Base-by-base conservation (phyloP, 2,113 vertebrate species). In the Dipodomys ordii region DNA sequence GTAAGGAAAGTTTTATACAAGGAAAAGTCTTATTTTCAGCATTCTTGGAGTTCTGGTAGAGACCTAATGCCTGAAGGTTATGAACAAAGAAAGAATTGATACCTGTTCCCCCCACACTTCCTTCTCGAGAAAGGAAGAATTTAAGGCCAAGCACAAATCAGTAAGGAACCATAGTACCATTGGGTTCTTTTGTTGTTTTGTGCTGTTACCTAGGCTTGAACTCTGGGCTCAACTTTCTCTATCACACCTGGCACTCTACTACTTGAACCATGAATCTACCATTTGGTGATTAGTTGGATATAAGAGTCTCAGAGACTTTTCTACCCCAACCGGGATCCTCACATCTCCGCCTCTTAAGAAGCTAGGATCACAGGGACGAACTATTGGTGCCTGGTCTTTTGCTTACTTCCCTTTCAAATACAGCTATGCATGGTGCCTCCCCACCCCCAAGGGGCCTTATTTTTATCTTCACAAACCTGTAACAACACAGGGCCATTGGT, bases 401-500 rank as follows among this genome's bases (percentile, higher is more conserved):
- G 7, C 18, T 73, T 44, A 65, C 49, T 84, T 82, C 20, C 46
- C 4, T 86, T 74, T 87, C 64, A 90, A 73, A 83, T 53, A 73
- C 12, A 88, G 18, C 23, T 18, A 35, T 16, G 10, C 62, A 81
- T 3, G 62, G 67, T 9, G 69, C 28, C 35, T 39, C 39, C 39
- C 39, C 39, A 6, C 39, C 39, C 39, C 39, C 39, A 81, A 5
- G 62, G 67, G 12, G 69, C n/a, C 76, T 69, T 18, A 72, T 92
- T 95, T 67, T 80, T 73, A 27, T 78, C 32, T 60, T 86, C 9
- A 22, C 79, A n/a, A 80, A 79, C 68, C 49, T 85, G 73, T 76
- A 65, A 86, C 13, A 57, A 82, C 67, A 23, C 77, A 35, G 30
- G 32, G 94, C 65, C 2, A 1, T 22, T 32, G 46, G 27, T 81